Evolutionary conservation across 2,113 vertebrate species (phyloP).

Genomic region (Laticauda colubrina): DNA sequence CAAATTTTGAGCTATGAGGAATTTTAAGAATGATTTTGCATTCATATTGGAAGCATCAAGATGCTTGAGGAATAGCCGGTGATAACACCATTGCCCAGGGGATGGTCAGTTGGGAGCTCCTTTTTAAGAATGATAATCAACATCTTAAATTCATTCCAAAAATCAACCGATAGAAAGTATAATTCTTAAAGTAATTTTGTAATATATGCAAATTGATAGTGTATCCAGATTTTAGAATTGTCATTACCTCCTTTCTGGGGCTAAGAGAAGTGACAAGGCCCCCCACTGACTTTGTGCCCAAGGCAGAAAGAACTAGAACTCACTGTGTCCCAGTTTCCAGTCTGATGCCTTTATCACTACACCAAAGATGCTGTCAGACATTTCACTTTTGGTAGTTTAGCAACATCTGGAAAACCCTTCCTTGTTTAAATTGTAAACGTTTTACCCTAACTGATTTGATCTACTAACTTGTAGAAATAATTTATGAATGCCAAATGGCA

Average conservation of each 20-base stretch:
- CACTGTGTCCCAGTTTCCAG: neutral
- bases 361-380: neutral
- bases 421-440: neutral
- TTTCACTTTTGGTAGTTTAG: neutral
- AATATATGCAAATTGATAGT: no score
- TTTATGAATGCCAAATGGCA: conserved; percentile 11
- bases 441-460: neutral
- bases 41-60: neutral
- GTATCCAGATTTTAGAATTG: neutral
- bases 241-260: neutral
- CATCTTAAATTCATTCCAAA: neutral
- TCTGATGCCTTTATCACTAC: neutral
- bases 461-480: neutral
- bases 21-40: neutral
- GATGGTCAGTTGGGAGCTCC: neutral
- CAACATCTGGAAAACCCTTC: neutral
- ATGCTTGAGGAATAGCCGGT: neutral
- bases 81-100: neutral
- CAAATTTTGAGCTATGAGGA: neutral
- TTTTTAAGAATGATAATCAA: neutral
- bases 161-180: neutral
- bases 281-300: neutral
- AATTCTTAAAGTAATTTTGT: neutral
- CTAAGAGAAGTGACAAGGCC: neutral
- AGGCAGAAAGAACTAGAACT: neutral